These are phyloP conservation scores for Psococerastis gibbosa DNA, from an alignment of 2,888 invertebrate genomes.

Conservation along the genomic window DNA sequence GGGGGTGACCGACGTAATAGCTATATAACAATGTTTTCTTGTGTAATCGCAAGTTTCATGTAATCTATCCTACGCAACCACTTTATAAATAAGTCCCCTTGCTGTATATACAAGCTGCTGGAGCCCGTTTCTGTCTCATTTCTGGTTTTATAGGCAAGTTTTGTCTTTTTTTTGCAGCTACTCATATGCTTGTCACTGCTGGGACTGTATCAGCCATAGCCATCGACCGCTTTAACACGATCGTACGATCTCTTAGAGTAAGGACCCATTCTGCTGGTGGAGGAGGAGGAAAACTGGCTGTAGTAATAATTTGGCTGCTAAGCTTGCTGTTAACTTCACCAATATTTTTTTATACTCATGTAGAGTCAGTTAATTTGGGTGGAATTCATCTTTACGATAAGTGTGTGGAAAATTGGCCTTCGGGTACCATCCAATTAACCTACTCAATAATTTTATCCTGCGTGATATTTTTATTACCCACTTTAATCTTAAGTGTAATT, in stretches of 20 bases:
- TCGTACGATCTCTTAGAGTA: constrained; percentile 23
- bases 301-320: constrained; percentile 28
- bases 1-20: too few species aligned
- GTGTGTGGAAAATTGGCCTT: constrained; percentile 24
- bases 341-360: constrained; percentile 25
- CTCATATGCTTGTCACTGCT: constrained; percentile 37
- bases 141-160: too few species aligned
- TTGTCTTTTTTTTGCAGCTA: constrained; percentile 14
- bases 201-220: constrained; percentile 36
- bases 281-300: constrained; percentile 17
- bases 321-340: constrained; percentile 29
- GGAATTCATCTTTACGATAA: constrained; percentile 22
- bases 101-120: too few species aligned
- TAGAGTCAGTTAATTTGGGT: constrained; percentile 21
- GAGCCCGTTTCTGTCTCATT: too few species aligned
- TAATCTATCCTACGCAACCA: too few species aligned
- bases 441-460: constrained; percentile 28
- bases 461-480: constrained; percentile 30
- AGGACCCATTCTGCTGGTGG: constrained; percentile 13
- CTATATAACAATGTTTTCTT: too few species aligned
- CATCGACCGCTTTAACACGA: constrained; percentile 26
- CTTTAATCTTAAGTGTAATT: constrained; percentile 28
- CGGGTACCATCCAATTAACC: constrained; percentile 20
- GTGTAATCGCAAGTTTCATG: too few species aligned
- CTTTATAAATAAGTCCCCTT: too few species aligned